Conservation (phyloP, 2,113 vertebrate genomes). For the Alligator sinensis region DNA sequence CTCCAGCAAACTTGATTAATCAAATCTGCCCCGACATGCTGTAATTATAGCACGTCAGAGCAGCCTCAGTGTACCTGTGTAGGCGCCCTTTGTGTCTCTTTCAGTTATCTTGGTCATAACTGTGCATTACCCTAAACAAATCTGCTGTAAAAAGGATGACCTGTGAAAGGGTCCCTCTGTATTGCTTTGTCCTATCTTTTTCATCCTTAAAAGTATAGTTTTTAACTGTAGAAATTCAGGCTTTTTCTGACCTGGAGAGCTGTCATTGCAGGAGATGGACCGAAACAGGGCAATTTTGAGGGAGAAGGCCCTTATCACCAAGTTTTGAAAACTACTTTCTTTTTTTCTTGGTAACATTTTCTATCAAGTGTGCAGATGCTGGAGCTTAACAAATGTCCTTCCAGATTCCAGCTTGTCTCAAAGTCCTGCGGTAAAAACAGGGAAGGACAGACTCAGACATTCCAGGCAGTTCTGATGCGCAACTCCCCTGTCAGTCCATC, state of each 20-base stretch:
- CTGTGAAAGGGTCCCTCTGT: background rate
- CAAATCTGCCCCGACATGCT: too few relatives aligned
- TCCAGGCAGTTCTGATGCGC: background rate
- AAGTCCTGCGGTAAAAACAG: background rate
- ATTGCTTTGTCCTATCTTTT: background rate
- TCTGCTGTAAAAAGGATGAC: background rate
- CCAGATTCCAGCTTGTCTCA: constrained; percentile 2
- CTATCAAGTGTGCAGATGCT: too few relatives aligned
- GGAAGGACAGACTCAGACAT: background rate
- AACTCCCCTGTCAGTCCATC: background rate
- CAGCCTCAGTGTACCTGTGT: too few relatives aligned
- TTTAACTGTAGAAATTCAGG: background rate
- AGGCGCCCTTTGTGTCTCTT: background rate
- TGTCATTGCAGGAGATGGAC: fast-evolving
- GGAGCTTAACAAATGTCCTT: too few relatives aligned
- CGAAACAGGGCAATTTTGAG: background rate
- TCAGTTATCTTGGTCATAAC: background rate
- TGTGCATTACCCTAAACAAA: background rate
- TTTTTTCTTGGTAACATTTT: background rate
- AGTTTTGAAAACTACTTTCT: background rate
- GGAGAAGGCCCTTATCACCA: background rate
- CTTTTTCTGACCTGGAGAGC: background rate
- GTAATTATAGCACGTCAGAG: too few relatives aligned
- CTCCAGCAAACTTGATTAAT: too few relatives aligned
- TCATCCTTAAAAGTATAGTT: background rate